A percentile compares a stretch with the other conserved stretches of the same genome.
Conservation (phyloP, 1,140 invertebrate genomes). For the Drosophila ironensis region DNA sequence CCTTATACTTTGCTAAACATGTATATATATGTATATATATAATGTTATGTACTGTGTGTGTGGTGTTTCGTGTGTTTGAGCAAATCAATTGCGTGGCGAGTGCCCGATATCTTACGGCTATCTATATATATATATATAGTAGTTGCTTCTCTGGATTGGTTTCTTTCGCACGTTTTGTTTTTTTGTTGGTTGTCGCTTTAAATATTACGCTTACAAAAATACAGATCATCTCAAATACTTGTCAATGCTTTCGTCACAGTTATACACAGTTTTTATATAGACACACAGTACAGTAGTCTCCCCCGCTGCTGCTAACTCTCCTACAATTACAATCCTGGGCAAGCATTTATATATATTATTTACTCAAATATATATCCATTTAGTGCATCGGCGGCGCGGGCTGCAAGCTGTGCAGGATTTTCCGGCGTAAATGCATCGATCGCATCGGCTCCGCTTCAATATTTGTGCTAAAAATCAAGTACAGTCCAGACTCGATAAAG, state of each 20-base stretch:
- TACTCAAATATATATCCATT: not conserved
- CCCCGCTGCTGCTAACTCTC: not conserved
- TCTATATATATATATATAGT: too few relatives aligned
- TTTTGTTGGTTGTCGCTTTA: slow-evolving; percentile 27
- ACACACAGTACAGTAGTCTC: slow-evolving; percentile 25
- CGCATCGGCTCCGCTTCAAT: slow-evolving; percentile 20
- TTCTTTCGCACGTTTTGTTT: too few relatives aligned
- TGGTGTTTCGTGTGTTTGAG: slow-evolving; percentile 40
- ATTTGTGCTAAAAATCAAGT: slow-evolving; percentile 20
- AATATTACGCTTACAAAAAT: slow-evolving; percentile 79
- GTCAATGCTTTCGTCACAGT: slow-evolving; percentile 71
- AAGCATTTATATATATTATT: slow-evolving; percentile 6
- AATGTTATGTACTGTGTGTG: slow-evolving; percentile 10
- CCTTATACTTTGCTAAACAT: slow-evolving; percentile 30
- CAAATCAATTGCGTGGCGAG: slow-evolving; percentile 58
- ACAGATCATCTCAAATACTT: slow-evolving; percentile 78
- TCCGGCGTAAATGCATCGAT: slow-evolving; percentile 31
- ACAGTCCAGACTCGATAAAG: slow-evolving; percentile 2
- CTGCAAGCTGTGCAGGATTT: slow-evolving; percentile 25
- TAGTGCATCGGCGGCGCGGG: slow-evolving; percentile 12
- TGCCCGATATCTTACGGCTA: slow-evolving; percentile 38
- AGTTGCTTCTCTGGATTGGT: slow-evolving; percentile 36
- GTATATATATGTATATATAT: slow-evolving; percentile 35
- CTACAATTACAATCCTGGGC: not conserved
- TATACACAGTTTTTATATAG: slow-evolving; percentile 66